Evolutionary conservation across 2,888 invertebrate genomes (phyloP), one percentile per base, ranked within the genome.

Genomic region (Ptychoptera contaminata): DNA sequence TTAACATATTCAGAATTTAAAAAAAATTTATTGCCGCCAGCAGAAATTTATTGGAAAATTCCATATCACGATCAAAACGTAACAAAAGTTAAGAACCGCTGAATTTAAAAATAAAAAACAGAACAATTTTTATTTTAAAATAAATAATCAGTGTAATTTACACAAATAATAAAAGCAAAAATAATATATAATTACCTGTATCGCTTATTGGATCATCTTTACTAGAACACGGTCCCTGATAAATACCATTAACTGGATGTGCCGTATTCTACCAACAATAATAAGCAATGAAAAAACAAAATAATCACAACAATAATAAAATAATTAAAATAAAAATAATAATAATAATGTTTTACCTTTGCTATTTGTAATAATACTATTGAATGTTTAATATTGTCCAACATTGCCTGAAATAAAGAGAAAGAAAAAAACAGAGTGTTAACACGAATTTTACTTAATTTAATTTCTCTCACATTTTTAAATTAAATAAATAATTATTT

Each of bases 291-390:
- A 45, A 31, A 41, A 32, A n/a, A 43, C 34, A 2, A 23, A 23
- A 23, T 7, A 23, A 7, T 23, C 23, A 23, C 23, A 23, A 23
- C 3, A 3, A 23, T 7, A 3, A 23, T 7, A 23, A 23, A n/a
- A n/a, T n/a, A n/a, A 42, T 37, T 10, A 2, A 45, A 41, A 41
- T 35, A n/a, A 12, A 29, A 34, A 48, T 46, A 32, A n/a, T n/a
- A n/a, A n/a, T n/a, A n/a, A n/a, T n/a, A 34, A 47, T 46, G 50
- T 56, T 58, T 59, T 71, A 90, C 90, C 81, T 96, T 96, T 55
- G 94, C 91, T 64, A 96, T 94, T 77, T 97, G 96, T 55, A 97
- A 75, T 59, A 93, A 79, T 52, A 97, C 93, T 69, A 97, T 97
- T 58, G 94, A 88, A 74, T 97, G 96, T 71, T 97, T 97, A 53